Evolutionary conservation across 2,797 vertebrate species (phyloP).

Genomic region (Dicrostonyx torquatus): DNA sequence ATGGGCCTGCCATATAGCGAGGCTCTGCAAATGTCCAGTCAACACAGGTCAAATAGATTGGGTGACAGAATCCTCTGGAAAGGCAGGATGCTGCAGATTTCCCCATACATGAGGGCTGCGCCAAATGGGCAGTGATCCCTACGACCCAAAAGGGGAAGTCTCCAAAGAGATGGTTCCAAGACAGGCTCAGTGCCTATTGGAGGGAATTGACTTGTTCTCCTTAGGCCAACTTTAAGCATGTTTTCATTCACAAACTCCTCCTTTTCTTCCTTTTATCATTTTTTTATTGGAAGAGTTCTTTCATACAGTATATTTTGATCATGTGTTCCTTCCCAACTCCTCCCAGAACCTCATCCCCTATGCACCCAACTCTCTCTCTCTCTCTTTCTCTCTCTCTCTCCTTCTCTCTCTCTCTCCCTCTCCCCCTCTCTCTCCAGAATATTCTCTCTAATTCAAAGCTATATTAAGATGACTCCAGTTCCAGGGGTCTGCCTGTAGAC

Average conservation of each 20-base stretch:
- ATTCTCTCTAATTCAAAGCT: background rate
- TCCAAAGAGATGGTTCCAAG: background rate
- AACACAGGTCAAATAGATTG: background rate
- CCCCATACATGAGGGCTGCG: background rate
- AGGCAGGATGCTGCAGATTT: background rate
- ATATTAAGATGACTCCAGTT: background rate
- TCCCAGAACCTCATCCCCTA: background rate
- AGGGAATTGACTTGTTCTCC: background rate
- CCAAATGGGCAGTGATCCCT: background rate
- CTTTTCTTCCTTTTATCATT: background rate
- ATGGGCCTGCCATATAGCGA: background rate
- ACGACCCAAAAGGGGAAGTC: background rate
- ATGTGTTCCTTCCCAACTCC: background rate
- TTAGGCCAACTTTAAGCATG: background rate
- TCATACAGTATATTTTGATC: background rate
- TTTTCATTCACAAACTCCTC: background rate
- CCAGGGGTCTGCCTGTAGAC: background rate
- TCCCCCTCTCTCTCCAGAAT: background rate
- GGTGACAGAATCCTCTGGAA: background rate
- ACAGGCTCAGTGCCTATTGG: fast-evolving
- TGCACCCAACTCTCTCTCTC: background rate
- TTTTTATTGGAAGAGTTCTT: background rate
- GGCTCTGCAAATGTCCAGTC: background rate
- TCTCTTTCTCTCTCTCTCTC: background rate
- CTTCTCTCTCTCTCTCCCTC: background rate